Base-by-base conservation (phyloP, 2,888 invertebrate species). In the Mesodorylaimus sp. region DNA sequence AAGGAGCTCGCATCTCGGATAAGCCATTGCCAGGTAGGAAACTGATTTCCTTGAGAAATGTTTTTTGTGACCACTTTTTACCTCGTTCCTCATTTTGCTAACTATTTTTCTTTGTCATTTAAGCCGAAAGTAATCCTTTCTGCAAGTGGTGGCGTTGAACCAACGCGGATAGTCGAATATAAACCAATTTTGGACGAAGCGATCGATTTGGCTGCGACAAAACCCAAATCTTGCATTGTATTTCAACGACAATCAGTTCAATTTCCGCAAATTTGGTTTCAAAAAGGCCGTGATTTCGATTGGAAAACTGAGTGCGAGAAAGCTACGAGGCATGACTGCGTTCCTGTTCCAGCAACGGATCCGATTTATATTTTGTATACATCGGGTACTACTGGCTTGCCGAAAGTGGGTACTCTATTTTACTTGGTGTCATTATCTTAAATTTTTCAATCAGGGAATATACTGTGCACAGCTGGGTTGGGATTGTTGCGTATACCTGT, bases 321-420 rank as follows among this genome's bases (percentile, higher is more conserved):
- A 52, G 75, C 77, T 0, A 74, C 76, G 2, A 57, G 58, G 13
- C 79, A 80, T 0, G 79, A 81, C 1, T 87, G 87, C 64, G 81
- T 86, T 1, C 76, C 88, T 0, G 79, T 87, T 0, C 81, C 83
- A 59, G 81, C 89, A 1, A 86, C 83, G 60, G 83, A 88, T 59
- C 86, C 89, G 0, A 69, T 89, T 10, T 91, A 91, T 62, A 80
- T 91, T 53, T 73, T 91, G 2, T 89, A 91, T 64, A 91, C 91
- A 0, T 89, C 89, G 2, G 70, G 70, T 23, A 70, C 59, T 13
- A 56, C 56, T n/a, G 56, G 56, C 2, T 3, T 27, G 24, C 56
- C 56, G 1, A 56, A 56, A 48, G 56, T 49, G 7, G 16, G 44
- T 46, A n/a, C n/a, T n/a, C n/a, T 50, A n/a, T n/a, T n/a, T n/a